Evolutionary conservation across 1,140 invertebrate genomes (phyloP).

Genomic region (Neuroterus valhalla): DNA sequence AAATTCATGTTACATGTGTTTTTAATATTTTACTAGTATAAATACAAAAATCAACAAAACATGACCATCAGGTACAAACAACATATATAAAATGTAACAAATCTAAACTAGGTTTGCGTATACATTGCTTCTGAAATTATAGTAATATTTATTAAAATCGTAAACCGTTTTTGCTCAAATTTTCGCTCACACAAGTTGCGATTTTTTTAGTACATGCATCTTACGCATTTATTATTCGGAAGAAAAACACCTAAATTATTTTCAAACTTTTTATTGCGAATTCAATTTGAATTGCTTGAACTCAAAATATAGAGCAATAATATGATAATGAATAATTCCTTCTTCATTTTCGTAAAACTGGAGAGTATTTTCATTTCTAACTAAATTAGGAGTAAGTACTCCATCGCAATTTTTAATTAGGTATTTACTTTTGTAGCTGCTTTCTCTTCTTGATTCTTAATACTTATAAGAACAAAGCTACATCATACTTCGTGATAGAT

Average conservation of each 20-base stretch:
- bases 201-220: neutral
- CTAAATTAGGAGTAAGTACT: too few species aligned
- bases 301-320: neutral
- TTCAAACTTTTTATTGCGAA: too few species aligned
- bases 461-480: neutral
- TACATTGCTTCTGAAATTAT: neutral
- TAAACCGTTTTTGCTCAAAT: neutral
- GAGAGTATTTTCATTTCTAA: too few species aligned
- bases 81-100: constrained; percentile 52
- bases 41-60: constrained; percentile 58
- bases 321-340: neutral
- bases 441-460: constrained; percentile 9
- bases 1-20: neutral
- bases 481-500: neutral
- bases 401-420: too few species aligned
- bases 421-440: constrained; percentile 17
- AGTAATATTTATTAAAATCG: neutral
- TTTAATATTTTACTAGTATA: constrained; percentile 52
- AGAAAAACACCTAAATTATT: too few species aligned
- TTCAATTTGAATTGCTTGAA: too few species aligned
- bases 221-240: neutral
- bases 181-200: neutral
- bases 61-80: constrained; percentile 61
- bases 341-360: too few species aligned
- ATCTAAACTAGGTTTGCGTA: constrained; percentile 29